Base-by-base conservation (phyloP, 2,888 invertebrate species). In the Anagyrus pseudococci region DNA sequence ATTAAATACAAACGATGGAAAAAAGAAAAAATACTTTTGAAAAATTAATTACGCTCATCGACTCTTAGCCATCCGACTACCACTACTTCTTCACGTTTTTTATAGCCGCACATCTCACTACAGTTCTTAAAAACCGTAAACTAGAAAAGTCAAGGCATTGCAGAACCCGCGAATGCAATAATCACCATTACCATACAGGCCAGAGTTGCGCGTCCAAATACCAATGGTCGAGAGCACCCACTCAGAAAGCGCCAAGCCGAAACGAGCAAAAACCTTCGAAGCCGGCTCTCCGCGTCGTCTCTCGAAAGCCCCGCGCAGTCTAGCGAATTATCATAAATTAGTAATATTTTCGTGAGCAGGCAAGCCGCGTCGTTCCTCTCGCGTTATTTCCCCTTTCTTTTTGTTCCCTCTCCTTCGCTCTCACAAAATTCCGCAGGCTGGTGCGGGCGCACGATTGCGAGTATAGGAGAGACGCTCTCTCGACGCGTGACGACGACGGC, bases 251-350 rank as follows among this genome's bases (percentile, higher is more conserved):
- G n/a, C n/a, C n/a, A n/a, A n/a, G n/a, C n/a, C 7, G 17, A 22
- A 22, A 40, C 13, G 8, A 33, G 53, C 13, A 37, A 37, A 19
- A 19, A 15, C 6, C 10, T 10, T 29, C 10, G 29, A 10, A 29
- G 29, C 29, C 6, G 4, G 6, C 4, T 29, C 29, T 29, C 10
- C 10, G 6, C 29, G 4, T 10, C 10, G 6, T 29, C 10, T 29
- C 29, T 29, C 10, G 29, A 7, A 10, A 7, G 29, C 29, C 29
- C 54, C 53, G 43, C 66, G 54, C 68, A 58, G 56, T 40, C 71
- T 69, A 70, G 70, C 69, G 72, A 76, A 76, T 76, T 76, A 74
- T 72, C 75, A 76, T 76, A 76, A 75, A 75, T 74, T 74, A 71
- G 73, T 74, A 70, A 74, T 75, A 76, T 74, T 76, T 76, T 71